Evolutionary conservation across 2,797 vertebrate genomes (phyloP).

Genomic region (Alcedo quadribrachys): DNA sequence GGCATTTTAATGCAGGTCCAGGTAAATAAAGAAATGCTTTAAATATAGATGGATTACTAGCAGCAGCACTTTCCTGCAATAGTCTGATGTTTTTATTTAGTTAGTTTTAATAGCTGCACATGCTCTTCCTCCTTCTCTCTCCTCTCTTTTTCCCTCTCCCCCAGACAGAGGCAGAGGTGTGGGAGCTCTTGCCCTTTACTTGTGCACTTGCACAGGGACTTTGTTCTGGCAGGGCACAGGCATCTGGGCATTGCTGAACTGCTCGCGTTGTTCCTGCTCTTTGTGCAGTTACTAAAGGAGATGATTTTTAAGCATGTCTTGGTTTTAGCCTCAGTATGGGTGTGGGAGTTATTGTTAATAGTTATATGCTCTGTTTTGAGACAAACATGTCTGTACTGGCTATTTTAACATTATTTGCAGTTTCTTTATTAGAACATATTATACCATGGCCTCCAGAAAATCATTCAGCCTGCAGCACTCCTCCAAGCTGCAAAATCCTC

Average conservation of each 20-base stretch:
- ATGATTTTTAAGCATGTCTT: neutral
- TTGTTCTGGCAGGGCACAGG: neutral
- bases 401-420: neutral
- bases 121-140: no score
- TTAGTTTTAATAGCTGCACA: neutral
- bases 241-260: neutral
- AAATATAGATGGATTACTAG: neutral
- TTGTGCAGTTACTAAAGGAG: neutral
- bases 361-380: neutral
- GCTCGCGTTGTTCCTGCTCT: neutral
- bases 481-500: neutral
- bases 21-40: neutral
- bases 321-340: neutral
- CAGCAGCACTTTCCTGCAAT: neutral
- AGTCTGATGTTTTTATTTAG: neutral
- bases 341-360: neutral
- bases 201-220: neutral
- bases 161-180: neutral
- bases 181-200: neutral
- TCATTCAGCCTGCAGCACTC: neutral
- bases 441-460: neutral
- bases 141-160: accelerated
- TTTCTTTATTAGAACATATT: neutral
- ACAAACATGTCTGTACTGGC: neutral
- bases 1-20: neutral